Percentiles rank a stretch among this genome's conserved stretches.
Evolutionary conservation across 2,888 invertebrate species (phyloP).

Genomic region (Drosophila neotestacea): DNA sequence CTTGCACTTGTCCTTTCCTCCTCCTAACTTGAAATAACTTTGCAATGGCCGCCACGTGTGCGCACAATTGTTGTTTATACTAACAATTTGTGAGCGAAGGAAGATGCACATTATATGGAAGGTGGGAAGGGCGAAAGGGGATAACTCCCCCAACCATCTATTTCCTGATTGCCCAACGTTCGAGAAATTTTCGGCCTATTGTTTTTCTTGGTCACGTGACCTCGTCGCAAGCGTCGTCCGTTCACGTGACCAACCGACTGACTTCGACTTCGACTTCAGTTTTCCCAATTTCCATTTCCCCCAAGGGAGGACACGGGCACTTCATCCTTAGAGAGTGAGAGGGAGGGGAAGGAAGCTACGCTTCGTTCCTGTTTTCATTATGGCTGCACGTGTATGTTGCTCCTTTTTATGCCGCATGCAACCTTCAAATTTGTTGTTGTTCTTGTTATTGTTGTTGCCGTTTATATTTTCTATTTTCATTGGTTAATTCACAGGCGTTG

Average conservation of each 20-base stretch:
- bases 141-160: conserved; percentile 1
- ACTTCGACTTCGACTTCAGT: conserved; percentile 54
- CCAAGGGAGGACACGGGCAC: conserved; percentile 59
- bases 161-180: conserved; percentile 68
- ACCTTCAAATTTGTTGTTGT: conserved; percentile 24
- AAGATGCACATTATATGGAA: conserved; percentile 63
- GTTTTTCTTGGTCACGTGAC: conserved; percentile 83
- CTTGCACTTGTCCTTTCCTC: conserved; percentile 67
- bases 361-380: conserved; percentile 72
- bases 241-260: conserved; percentile 59
- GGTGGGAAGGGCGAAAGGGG: not conserved
- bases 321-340: conserved; percentile 16
- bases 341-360: conserved; percentile 23
- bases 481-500: conserved; percentile 77
- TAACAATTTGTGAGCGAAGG: conserved; percentile 82
- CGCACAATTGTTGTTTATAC: conserved; percentile 84
- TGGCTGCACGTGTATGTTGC: conserved; percentile 61
- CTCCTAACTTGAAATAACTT: conserved; percentile 36
- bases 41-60: conserved; percentile 79
- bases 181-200: conserved; percentile 58
- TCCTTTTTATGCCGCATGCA: conserved; percentile 36
- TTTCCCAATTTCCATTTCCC: conserved; percentile 21
- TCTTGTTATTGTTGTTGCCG: conserved; percentile 8
- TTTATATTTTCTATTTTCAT: conserved; percentile 20
- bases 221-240: conserved; percentile 41